Evolutionary conservation across 2,888 invertebrate genomes (phyloP).

Genomic region (Bombylius major): DNA sequence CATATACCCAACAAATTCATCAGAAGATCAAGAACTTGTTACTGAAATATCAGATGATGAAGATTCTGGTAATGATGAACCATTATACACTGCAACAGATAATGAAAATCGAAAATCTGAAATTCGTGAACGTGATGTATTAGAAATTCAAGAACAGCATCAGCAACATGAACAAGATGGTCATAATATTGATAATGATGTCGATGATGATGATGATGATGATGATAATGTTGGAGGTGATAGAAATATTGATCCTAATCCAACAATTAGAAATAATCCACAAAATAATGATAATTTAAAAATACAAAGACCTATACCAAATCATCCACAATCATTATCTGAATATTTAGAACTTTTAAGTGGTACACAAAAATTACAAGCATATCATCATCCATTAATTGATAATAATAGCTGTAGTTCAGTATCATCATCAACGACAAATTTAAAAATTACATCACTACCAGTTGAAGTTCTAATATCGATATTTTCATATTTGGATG

Average conservation of each 20-base stretch:
- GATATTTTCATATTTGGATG: constrained; percentile 82
- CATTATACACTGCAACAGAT: constrained; percentile 34
- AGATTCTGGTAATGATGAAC: constrained; percentile 92
- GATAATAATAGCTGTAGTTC: neutral
- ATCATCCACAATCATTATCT: constrained; percentile 26
- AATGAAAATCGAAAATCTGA: constrained; percentile 23
- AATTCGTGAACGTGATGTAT: constrained; percentile 19
- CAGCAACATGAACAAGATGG: constrained; percentile 8
- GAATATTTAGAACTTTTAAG: constrained; percentile 29
- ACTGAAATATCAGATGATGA: constrained; percentile 65
- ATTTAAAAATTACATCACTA: constrained; percentile 23
- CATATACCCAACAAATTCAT: constrained; percentile 59
- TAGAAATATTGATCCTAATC: constrained; percentile 17
- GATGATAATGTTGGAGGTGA: constrained; percentile 4
- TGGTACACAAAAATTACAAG: constrained; percentile 20
- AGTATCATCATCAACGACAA: neutral
- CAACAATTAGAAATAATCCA: constrained; percentile 18
- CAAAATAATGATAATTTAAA: constrained; percentile 13
- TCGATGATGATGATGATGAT: constrained; percentile 24
- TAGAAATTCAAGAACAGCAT: neutral
- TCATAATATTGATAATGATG: constrained; percentile 19
- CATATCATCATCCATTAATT: neutral
- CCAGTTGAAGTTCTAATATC: constrained; percentile 59
- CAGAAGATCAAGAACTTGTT: constrained; percentile 26
- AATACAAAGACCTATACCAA: constrained; percentile 14